phyloP scores from a whole-genome alignment of 1,140 invertebrate genomes.

The Hormaphis cornu region DNA sequence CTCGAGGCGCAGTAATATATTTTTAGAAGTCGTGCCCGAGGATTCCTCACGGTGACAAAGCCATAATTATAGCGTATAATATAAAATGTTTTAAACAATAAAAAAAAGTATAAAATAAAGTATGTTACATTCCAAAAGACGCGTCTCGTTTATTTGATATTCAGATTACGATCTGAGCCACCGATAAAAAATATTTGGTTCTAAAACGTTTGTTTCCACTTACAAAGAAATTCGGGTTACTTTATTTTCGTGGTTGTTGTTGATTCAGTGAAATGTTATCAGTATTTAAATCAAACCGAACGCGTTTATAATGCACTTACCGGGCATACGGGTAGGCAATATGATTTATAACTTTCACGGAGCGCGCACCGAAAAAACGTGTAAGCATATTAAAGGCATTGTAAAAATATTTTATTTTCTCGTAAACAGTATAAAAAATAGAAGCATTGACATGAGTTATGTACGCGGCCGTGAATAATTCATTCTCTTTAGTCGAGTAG shows the following conservation, averaged over 20 bases:
- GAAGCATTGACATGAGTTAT: no score
- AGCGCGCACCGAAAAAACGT: no score
- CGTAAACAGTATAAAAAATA: no score
- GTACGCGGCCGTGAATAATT: no score
- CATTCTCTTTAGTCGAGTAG: no score
- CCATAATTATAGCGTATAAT: not conserved
- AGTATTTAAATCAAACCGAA: not conserved
- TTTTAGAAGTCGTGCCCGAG: no score
- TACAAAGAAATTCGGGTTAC: not conserved
- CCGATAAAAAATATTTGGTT: not conserved
- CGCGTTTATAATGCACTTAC: not conserved
- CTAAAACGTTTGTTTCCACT: not conserved
- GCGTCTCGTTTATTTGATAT: not conserved
- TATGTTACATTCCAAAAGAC: not conserved
- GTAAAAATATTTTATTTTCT: no score
- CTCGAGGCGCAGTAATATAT: no score
- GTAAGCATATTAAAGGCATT: no score
- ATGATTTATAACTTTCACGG: not conserved
- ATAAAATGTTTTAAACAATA: no score
- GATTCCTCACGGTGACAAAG: not conserved
- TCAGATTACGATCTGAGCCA: not conserved
- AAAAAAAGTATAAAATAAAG: not conserved
- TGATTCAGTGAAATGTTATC: not conserved
- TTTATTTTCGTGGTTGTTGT: not conserved
- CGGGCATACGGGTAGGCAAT: no score